These are phyloP conservation scores for Dromas ardeola DNA, from an alignment of 2,113 vertebrate genomes.

Conservation along the genomic window DNA sequence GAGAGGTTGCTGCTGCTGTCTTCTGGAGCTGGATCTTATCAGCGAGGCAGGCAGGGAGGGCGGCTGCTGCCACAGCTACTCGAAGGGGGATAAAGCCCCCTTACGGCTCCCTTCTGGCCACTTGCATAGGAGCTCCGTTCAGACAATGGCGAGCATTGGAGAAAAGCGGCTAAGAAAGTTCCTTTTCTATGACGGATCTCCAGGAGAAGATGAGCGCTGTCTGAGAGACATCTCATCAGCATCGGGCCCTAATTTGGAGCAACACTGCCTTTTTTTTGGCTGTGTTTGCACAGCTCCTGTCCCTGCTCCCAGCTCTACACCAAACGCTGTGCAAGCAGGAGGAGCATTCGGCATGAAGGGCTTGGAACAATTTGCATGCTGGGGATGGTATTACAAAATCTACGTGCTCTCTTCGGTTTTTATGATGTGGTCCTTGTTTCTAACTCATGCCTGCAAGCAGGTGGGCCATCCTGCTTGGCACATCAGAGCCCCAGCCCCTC, in stretches of 20 bases:
- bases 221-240: background rate
- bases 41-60: background rate
- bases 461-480: background rate
- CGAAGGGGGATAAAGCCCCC: background rate
- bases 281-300: background rate
- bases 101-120: background rate
- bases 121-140: background rate
- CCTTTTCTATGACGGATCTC: background rate
- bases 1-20: background rate
- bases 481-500: background rate
- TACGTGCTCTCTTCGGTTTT: background rate
- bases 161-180: background rate
- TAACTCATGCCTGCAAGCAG: background rate
- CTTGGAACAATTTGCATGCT: background rate
- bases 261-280: background rate
- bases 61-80: background rate
- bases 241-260: background rate
- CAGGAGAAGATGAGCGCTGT: background rate
- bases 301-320: background rate
- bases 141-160: background rate
- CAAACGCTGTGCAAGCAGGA: background rate
- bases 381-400: background rate
- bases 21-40: conserved; percentile 4
- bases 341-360: background rate
- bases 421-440: background rate